These are phyloP conservation scores for Eupithecia abbreviata DNA, from an alignment of 2,888 invertebrate species.

Conservation along the genomic window DNA sequence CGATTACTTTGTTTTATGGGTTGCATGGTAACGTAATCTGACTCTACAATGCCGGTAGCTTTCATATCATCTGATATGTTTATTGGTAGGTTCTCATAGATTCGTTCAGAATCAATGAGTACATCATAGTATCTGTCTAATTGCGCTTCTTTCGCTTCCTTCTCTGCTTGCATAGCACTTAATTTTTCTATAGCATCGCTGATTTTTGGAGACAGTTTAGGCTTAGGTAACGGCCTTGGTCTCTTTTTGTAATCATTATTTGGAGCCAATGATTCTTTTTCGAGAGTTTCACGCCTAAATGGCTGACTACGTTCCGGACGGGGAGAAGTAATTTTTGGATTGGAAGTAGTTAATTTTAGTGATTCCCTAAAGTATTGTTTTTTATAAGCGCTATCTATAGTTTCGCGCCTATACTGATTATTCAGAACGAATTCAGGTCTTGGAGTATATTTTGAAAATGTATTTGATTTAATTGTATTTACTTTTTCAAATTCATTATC, in stretches of 20 bases:
- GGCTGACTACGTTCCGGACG: background rate
- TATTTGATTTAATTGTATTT: background rate
- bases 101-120: constrained; percentile 15
- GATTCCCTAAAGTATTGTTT: background rate
- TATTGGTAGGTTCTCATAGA: constrained; percentile 35
- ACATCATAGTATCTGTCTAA: background rate
- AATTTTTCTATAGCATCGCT: constrained; percentile 24
- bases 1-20: constrained; percentile 13
- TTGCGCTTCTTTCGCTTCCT: background rate
- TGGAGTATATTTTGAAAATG: constrained; percentile 2
- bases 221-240: constrained; percentile 53
- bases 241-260: constrained; percentile 45
- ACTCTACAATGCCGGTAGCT: constrained; percentile 31
- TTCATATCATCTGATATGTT: constrained; percentile 62
- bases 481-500: constrained; percentile 14
- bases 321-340: background rate
- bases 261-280: background rate
- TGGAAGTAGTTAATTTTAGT: background rate
- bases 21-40: constrained; percentile 21
- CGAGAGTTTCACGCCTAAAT: background rate
- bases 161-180: constrained; percentile 11
- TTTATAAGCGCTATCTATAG: constrained; percentile 9
- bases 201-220: constrained; percentile 28
- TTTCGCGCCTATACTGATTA: constrained; percentile 18
- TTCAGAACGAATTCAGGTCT: constrained; percentile 1